These are phyloP conservation scores for Temnothorax nylanderi DNA, from an alignment of 1,140 invertebrate genomes.

Conservation along the genomic window DNA sequence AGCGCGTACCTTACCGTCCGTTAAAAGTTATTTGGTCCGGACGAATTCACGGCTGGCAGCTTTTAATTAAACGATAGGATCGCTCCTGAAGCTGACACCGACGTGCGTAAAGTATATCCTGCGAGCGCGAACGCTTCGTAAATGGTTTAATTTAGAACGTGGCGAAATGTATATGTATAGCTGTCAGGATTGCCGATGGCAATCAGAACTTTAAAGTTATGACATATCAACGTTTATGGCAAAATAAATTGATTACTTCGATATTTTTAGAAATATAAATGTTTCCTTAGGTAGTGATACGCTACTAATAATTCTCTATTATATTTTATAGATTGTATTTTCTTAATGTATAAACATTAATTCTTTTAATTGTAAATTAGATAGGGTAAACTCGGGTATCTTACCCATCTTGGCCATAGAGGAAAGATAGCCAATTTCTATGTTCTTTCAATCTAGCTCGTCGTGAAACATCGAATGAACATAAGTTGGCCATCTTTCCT, in stretches of 20 bases:
- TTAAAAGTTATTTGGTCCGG: constrained; percentile 51
- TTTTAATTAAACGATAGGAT: constrained; percentile 57
- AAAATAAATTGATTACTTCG: not conserved
- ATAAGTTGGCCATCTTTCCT: too few relatives aligned
- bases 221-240: not conserved
- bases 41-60: constrained; percentile 35
- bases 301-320: not conserved
- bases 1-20: constrained; percentile 36
- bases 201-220: not conserved
- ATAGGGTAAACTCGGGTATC: not conserved
- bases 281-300: not conserved
- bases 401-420: too few relatives aligned
- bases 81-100: constrained; percentile 28
- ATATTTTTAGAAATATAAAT: not conserved
- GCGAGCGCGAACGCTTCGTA: constrained; percentile 1
- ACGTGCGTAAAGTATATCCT: constrained; percentile 26
- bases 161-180: not conserved
- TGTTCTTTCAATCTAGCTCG: too few relatives aligned
- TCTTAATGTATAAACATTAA: not conserved
- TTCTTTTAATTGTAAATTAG: not conserved
- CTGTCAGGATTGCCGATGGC: not conserved
- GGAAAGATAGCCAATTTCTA: too few relatives aligned
- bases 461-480: too few relatives aligned
- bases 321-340: not conserved
- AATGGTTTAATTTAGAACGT: constrained; percentile 40